Base-by-base conservation (phyloP, 2,797 vertebrate genomes). In the Ispidina picta region DNA sequence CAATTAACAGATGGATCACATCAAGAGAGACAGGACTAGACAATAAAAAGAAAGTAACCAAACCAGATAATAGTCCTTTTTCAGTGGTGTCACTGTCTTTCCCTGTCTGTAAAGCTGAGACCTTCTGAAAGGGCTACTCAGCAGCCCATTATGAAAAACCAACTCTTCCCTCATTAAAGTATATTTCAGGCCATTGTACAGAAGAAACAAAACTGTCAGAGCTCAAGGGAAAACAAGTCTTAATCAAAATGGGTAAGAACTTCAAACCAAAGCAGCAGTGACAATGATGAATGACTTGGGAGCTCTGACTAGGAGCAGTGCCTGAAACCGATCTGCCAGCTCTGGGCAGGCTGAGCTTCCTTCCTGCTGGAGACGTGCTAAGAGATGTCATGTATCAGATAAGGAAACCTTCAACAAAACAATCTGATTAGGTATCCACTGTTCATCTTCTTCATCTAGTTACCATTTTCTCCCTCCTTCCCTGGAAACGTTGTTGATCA, bases 41-140 rank as follows among this genome's bases (percentile, higher is more conserved):
- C 44, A 83, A 63, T 68, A 88, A 69, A 86, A 91, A 92, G 51
- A 48, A 92, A 91, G 28, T 54, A 82, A 68, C 46, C 33, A 85
- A 92, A 48, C 10, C 56, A 89, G 56, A 70, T 70, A 83, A 81
- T 28, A 73, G 52, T 52, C 22, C 20, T 28, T 91, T 92, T 86
- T 83, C 73, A 80, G 25, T 10, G 31, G 19, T 6, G 12, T 41
- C n/a, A 52, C 11, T 83, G 26, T 77, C 69, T 88, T 83, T 64
- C 19, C 17, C 33, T 63, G 21, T 77, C 76, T 90, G 28, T 70
- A 75, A 78, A 69, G 19, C 14, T 41, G 41, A 8, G 56, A 72
- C 25, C 70, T 81, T 89, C 70, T 12, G 59, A 83, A 87, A 73
- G 18, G 60, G 48, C 18, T 83, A 49, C 35, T 66, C 59, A 74